phyloP scores from a whole-genome alignment of 2,888 invertebrate species.

The Synanthedon vespiformis region DNA sequence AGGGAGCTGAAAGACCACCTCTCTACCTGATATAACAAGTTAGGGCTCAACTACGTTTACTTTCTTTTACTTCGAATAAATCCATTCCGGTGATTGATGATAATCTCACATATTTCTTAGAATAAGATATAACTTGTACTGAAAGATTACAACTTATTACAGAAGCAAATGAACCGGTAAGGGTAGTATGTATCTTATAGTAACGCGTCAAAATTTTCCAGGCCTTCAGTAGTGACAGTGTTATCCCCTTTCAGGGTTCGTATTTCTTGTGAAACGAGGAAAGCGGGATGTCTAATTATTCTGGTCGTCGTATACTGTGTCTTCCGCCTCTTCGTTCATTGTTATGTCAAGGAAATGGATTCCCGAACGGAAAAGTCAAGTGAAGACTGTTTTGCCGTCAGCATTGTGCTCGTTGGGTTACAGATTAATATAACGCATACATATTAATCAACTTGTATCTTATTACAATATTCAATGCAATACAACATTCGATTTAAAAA shows the following conservation, averaged over 20 bases:
- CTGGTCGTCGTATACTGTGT: slow-evolving; percentile 25
- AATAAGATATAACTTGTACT: slow-evolving; percentile 37
- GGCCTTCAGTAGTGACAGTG: slow-evolving; percentile 18
- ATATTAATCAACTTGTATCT: no score
- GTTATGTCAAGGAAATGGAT: slow-evolving; percentile 52
- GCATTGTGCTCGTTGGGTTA: slow-evolving; percentile 23
- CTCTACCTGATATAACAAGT: no score
- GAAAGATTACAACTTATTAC: slow-evolving; percentile 45
- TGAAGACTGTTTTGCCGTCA: slow-evolving; percentile 24
- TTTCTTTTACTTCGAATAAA: no score
- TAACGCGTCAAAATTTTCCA: slow-evolving; percentile 16
- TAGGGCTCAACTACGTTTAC: no score
- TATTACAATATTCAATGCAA: no score
- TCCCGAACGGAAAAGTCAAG: slow-evolving; percentile 36
- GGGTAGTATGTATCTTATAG: slow-evolving; percentile 29
- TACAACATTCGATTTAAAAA: no score
- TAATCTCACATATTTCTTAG: slow-evolving; percentile 26
- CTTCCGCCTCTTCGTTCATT: slow-evolving; percentile 32
- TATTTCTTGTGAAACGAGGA: slow-evolving; percentile 9
- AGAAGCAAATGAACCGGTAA: slow-evolving; percentile 46
- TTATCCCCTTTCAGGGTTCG: slow-evolving; percentile 9
- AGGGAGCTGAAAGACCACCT: no score
- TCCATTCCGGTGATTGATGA: neutral
- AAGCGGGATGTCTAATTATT: slow-evolving; percentile 17
- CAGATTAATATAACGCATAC: no score